Percentiles rank a stretch among this genome's conserved stretches.
phyloP scores from a whole-genome alignment of 1,140 invertebrate species.

The Drosophila leontia region DNA sequence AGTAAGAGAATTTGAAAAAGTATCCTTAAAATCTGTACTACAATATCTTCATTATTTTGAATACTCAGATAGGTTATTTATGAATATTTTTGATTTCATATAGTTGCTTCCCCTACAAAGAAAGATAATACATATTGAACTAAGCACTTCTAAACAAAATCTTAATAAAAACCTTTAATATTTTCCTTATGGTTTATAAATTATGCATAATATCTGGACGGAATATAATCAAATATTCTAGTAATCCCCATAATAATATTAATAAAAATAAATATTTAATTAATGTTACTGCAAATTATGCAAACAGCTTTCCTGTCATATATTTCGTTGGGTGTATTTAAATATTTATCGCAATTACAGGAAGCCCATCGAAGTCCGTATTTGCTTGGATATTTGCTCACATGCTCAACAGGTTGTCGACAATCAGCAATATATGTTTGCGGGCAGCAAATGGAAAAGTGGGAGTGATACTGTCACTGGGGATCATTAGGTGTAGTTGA shows the following conservation, averaged over 20 bases:
- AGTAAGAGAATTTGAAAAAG: neutral
- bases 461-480: conserved; percentile 8
- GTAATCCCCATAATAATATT: neutral
- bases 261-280: conserved; percentile 4
- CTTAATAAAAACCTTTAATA: neutral
- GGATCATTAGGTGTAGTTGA: conserved; percentile 41
- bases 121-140: neutral
- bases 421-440: conserved; percentile 32
- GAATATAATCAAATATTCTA: no score
- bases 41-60: neutral
- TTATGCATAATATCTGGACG: neutral
- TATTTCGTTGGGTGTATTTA: conserved; percentile 37
- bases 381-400: conserved; percentile 45
- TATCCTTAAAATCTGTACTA: neutral
- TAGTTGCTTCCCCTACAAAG: no score
- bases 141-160: neutral
- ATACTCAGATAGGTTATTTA: no score
- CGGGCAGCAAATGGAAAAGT: conserved; percentile 12
- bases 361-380: conserved; percentile 34
- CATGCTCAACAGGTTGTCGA: conserved; percentile 54
- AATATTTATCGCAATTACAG: conserved; percentile 63
- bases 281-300: neutral
- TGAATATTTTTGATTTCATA: neutral
- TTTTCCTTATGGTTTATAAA: neutral
- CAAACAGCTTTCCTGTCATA: neutral